These are phyloP conservation scores for Corbicula japonica DNA, from an alignment of 2,888 invertebrate species.

Conservation along the genomic window DNA sequence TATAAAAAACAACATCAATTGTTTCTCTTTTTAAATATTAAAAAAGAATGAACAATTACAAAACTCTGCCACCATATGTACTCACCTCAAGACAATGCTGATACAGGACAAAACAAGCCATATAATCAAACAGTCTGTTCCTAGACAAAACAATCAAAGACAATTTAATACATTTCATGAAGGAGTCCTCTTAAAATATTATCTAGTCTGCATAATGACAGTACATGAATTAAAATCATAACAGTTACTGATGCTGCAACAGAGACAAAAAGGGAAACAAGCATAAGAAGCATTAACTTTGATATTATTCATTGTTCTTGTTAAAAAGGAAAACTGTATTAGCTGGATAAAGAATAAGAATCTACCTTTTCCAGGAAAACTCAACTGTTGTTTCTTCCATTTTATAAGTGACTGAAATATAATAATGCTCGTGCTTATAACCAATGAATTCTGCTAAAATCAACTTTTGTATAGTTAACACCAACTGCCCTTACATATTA, in stretches of 20 bases:
- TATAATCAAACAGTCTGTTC: conserved; percentile 94
- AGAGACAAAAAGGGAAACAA: not conserved
- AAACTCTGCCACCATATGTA: no score
- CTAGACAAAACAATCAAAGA: conserved; percentile 72
- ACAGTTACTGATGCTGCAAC: no score
- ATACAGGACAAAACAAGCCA: conserved; percentile 93
- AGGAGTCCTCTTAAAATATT: not conserved
- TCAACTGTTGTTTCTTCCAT: conserved; percentile 92
- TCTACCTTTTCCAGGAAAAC: conserved; percentile 93
- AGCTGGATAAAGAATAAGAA: not conserved
- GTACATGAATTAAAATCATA: no score
- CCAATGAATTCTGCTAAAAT: no score
- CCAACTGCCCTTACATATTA: no score
- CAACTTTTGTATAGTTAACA: no score
- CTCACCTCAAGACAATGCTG: conserved; percentile 90
- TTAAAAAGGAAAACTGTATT: not conserved
- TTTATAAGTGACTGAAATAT: conserved; percentile 90
- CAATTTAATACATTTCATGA: not conserved
- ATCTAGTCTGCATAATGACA: not conserved
- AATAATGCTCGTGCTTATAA: no score
- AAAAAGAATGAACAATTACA: no score
- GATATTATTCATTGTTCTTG: not conserved
- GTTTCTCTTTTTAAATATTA: no score
- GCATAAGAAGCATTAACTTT: not conserved
- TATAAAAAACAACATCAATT: no score